Evolutionary conservation across 2,888 invertebrate species (phyloP).

Genomic region (Conistra vaccinii): DNA sequence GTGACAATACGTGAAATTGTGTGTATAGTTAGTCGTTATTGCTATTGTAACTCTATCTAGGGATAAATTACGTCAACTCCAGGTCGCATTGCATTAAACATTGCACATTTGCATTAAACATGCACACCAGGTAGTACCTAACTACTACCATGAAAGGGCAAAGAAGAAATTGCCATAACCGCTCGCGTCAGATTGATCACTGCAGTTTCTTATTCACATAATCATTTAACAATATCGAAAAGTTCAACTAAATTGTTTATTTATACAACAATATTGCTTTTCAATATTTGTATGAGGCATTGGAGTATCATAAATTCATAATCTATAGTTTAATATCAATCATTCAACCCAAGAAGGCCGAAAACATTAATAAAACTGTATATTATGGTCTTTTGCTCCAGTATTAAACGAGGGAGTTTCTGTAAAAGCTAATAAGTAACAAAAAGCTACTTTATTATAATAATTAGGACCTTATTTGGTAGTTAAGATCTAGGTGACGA

Average conservation of each 20-base stretch:
- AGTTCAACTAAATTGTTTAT: slow-evolving; percentile 23
- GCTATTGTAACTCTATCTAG: slow-evolving; percentile 2
- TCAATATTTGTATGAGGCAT: slow-evolving; percentile 32
- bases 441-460: slow-evolving; percentile 16
- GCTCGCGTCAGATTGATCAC: slow-evolving; percentile 10
- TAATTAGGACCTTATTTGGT: slow-evolving; percentile 28
- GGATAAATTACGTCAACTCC: slow-evolving; percentile 12
- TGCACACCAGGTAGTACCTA: background rate
- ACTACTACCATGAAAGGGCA: slow-evolving; percentile 4
- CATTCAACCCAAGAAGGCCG: slow-evolving; percentile 42
- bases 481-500: slow-evolving; percentile 30
- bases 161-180: slow-evolving; percentile 36
- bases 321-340: slow-evolving; percentile 56
- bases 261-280: slow-evolving; percentile 29
- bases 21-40: background rate
- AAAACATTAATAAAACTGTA: slow-evolving; percentile 52
- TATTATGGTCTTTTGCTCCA: slow-evolving; percentile 33
- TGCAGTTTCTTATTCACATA: slow-evolving; percentile 5
- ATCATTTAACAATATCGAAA: background rate
- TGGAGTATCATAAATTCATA: slow-evolving; percentile 60
- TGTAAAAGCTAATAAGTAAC: slow-evolving; percentile 47
- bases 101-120: slow-evolving; percentile 51
- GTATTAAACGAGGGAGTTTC: slow-evolving; percentile 11
- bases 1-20: background rate
- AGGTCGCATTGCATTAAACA: too few species aligned